These are phyloP conservation scores for Perdix hodgsoniae DNA, from an alignment of 2,797 vertebrate species.

Conservation along the genomic window DNA sequence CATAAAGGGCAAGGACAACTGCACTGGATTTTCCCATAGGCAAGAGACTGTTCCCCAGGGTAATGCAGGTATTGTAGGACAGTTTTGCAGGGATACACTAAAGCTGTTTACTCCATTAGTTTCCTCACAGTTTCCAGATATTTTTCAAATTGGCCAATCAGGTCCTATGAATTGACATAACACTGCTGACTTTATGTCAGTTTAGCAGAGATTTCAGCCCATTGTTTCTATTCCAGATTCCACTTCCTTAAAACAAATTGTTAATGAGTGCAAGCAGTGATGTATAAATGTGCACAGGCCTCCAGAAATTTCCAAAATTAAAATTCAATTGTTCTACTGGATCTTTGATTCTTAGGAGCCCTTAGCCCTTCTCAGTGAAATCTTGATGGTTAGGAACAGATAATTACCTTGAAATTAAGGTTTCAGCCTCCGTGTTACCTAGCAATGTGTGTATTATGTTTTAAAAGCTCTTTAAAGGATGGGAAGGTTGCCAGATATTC, in stretches of 20 bases:
- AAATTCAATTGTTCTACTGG: neutral
- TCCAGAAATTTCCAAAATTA: conserved; percentile 3
- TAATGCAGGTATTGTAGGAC: neutral
- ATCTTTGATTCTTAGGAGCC: neutral
- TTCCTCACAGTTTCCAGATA: neutral
- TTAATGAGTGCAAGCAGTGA: neutral
- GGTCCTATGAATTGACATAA: neutral
- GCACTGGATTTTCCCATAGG: neutral
- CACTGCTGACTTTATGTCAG: neutral
- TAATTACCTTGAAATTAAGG: conserved; percentile 36
- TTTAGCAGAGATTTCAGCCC: neutral
- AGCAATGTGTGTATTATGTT: neutral
- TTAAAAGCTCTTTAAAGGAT: conserved; percentile 32
- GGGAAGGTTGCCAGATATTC: conserved; percentile 34
- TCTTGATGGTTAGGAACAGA: conserved; percentile 9
- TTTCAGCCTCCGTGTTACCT: conserved; percentile 38
- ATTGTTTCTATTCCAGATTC: conserved; percentile 10
- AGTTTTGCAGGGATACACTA: neutral
- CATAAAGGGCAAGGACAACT: neutral
- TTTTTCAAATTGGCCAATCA: neutral
- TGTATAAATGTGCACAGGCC: neutral
- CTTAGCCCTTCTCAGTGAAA: conserved; percentile 10
- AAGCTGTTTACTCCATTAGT: neutral
- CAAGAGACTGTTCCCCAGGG: neutral
- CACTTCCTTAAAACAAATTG: conserved; percentile 4